A percentile compares a stretch with the other conserved stretches of the same genome.
Evolutionary conservation across 2,888 invertebrate species (phyloP).

Genomic region (Cyrtodaria siliqua): DNA sequence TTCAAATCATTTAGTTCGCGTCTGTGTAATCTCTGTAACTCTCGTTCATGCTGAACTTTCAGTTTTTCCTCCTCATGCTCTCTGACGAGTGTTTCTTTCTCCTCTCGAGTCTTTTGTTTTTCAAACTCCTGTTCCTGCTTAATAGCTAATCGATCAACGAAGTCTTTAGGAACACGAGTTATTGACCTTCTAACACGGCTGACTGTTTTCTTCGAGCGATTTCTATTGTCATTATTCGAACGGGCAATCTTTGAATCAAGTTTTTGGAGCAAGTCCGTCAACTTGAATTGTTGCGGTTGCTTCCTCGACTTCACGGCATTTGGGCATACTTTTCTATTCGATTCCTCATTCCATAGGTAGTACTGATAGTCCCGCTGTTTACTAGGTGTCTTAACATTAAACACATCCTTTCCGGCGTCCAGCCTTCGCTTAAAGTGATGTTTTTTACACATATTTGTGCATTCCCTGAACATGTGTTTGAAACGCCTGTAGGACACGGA

Average conservation of each 20-base stretch:
- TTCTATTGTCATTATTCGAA: neutral
- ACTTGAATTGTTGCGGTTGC: neutral
- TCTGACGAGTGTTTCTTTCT: neutral
- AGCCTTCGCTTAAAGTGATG: conserved; percentile 39
- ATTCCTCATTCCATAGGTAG: conserved; percentile 14
- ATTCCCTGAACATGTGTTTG: conserved; percentile 30
- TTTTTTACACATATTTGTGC: conserved; percentile 60
- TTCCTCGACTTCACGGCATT: neutral
- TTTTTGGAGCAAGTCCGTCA: conserved; percentile 6
- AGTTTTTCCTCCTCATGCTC: conserved; percentile 4
- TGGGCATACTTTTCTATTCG: conserved; percentile 1
- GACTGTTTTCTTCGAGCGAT: neutral
- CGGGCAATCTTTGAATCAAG: conserved; percentile 14
- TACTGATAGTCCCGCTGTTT: conserved; percentile 30
- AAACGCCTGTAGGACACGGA: conserved; percentile 17
- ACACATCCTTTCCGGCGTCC: conserved; percentile 48
- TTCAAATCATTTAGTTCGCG: conserved; percentile 24
- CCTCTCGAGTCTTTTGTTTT: neutral
- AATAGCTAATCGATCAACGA: neutral
- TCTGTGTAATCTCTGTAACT: conserved; percentile 9
- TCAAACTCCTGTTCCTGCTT: neutral
- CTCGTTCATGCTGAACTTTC: conserved; percentile 5
- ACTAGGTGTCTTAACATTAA: conserved; percentile 56
- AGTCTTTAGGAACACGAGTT: conserved; percentile 29
- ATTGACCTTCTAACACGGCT: conserved; percentile 22